Conservation (phyloP, 2,797 vertebrate genomes). For the Cephalopachus bancanus region DNA sequence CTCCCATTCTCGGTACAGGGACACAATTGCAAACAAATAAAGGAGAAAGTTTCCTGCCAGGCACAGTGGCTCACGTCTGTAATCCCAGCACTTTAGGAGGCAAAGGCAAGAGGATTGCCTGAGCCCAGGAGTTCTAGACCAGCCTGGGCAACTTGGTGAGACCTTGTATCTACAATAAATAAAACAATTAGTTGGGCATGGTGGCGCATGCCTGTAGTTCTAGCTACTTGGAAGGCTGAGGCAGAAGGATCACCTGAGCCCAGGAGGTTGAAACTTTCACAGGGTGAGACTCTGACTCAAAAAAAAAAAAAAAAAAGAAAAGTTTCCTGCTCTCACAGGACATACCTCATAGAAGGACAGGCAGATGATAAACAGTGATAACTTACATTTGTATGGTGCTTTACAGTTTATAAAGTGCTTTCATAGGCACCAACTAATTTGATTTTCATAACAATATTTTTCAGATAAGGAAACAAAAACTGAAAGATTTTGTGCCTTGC, state of each 20-base stretch:
- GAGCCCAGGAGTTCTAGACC: too few species aligned
- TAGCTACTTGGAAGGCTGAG: too few species aligned
- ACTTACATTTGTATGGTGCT: background rate
- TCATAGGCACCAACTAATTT: background rate
- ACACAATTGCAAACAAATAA: background rate
- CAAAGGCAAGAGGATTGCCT: too few species aligned
- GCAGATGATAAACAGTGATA: background rate
- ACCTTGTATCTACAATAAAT: too few species aligned
- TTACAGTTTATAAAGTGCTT: background rate
- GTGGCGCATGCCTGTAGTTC: too few species aligned
- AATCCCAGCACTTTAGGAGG: too few species aligned
- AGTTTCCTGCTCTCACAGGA: background rate
- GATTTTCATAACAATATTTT: constrained; percentile 24
- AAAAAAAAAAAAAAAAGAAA: background rate
- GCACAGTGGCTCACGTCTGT: too few species aligned
- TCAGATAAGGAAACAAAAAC: constrained; percentile 30
- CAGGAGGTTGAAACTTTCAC: too few species aligned
- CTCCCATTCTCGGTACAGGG: background rate
- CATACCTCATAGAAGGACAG: background rate
- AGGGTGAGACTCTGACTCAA: too few species aligned
- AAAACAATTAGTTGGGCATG: too few species aligned
- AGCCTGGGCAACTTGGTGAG: too few species aligned
- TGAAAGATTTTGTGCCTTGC: background rate
- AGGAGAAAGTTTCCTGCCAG: background rate
- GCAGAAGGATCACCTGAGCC: too few species aligned